Evolutionary conservation across 2,888 invertebrate species (phyloP), one percentile per base, ranked within the genome.

Genomic region (Heliconius aoede): DNA sequence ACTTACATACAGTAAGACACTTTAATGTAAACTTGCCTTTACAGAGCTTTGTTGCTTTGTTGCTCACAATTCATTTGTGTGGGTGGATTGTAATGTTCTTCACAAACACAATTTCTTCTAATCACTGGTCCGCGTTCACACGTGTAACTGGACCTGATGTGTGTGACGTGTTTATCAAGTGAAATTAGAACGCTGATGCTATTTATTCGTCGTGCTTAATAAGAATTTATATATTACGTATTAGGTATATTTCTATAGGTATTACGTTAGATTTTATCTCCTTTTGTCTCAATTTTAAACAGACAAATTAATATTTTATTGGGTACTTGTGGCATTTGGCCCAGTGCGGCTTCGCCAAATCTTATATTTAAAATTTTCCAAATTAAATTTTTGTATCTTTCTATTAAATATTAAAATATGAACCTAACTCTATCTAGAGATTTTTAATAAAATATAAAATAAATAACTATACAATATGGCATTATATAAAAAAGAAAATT

Each of bases 121-220:
- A 76, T 72, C 72, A 51, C 32, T 9, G 71, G 32, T 40, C 40
- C 64, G 30, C 18, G 40, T 76, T 72, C 40, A 64, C 72, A 65
- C 60, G 65, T 72, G 71, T 72, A 76, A 76, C 65, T 24, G 58
- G 69, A 69, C 61, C 69, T 55, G 32, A 61, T 61, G n/a, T n/a
- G n/a, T n/a, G n/a, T n/a, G n/a, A n/a, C n/a, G n/a, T 74, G 74
- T 67, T 77, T 72, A 18, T 60, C 13, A 4, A 30, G 74, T 67
- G 72, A 62, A 68, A 77, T 75, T 74, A 24, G 67, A 74, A 51
- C 69, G n/a, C 30, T 40, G n/a, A 36, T 24, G 61, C 68, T 58
- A 18, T 60, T 26, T 58, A 60, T 58, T 58, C 24, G 32, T 26
- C 13, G 11, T 51, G n/a, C 46, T 68, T 68, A 21, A 51, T 68